Evolutionary conservation across 2,113 vertebrate species (phyloP).

Genomic region (Manacus vitellinus): DNA sequence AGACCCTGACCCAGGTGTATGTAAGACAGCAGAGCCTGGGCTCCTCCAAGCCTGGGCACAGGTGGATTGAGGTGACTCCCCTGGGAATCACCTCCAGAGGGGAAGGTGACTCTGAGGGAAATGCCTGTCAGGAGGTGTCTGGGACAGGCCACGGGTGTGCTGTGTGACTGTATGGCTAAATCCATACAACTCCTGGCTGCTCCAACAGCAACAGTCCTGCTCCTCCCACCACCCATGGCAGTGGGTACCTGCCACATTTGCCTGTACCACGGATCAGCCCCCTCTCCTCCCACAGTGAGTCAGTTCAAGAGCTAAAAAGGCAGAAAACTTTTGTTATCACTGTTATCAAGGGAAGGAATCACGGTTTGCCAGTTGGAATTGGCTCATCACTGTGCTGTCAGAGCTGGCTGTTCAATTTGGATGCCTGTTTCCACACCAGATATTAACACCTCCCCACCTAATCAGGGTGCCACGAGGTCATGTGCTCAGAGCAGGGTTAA

Average conservation of each 20-base stretch:
- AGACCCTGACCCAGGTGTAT: background rate
- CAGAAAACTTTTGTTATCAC: background rate
- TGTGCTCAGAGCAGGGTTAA: accelerated
- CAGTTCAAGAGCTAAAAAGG: background rate
- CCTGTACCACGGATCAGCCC: accelerated
- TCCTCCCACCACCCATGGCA: background rate
- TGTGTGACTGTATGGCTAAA: background rate
- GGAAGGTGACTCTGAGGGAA: accelerated
- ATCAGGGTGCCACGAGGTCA: background rate
- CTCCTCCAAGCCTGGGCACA: background rate
- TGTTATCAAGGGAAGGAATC: background rate
- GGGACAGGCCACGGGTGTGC: background rate
- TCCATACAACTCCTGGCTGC: background rate
- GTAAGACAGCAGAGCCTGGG: background rate
- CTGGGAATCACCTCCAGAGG: background rate
- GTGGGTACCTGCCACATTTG: background rate
- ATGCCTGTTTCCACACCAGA: background rate
- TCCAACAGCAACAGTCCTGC: background rate
- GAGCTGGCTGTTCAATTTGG: background rate
- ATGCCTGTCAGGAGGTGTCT: background rate
- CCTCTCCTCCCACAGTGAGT: background rate
- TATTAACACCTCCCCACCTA: background rate
- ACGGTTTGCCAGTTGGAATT: background rate
- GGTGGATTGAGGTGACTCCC: accelerated
- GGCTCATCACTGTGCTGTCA: background rate